Evolutionary conservation across 2,113 vertebrate species (phyloP).

Genomic region (Centropristis striata): DNA sequence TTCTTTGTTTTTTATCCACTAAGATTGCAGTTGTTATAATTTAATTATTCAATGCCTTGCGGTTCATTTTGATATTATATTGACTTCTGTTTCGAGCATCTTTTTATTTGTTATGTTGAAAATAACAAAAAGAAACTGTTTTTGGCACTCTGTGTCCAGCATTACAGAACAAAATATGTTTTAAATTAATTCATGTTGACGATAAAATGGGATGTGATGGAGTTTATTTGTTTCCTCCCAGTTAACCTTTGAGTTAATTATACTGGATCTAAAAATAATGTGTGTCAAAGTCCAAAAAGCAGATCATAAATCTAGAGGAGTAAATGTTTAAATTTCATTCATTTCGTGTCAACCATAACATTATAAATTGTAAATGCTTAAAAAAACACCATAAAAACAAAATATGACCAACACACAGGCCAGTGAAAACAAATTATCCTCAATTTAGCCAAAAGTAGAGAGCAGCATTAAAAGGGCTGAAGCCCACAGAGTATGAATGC

Average conservation of each 20-base stretch:
- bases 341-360: background rate
- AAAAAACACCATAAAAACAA: conserved; percentile 8
- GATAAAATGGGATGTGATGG: conserved; percentile 8
- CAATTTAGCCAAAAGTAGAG: conserved; percentile 7
- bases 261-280: background rate
- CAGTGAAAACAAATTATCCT: conserved; percentile 32
- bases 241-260: conserved; percentile 9
- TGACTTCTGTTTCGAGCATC: too few species aligned
- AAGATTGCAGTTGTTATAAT: too few species aligned
- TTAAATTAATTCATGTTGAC: background rate
- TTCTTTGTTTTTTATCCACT: too few species aligned
- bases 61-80: too few species aligned
- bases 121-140: conserved; percentile 2
- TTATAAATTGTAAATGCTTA: conserved; percentile 9
- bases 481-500: conserved; percentile 12
- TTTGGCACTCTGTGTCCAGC: background rate
- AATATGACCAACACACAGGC: conserved; percentile 17
- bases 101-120: too few species aligned
- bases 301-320: conserved; percentile 8
- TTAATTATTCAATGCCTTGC: too few species aligned
- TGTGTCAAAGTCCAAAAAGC: background rate
- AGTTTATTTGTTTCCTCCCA: background rate
- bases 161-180: background rate
- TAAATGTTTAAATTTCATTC: conserved; percentile 22
- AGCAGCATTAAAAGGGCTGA: conserved; percentile 15